Conservation (phyloP, 2,888 invertebrate genomes). For the Cheilosia urbana region DNA sequence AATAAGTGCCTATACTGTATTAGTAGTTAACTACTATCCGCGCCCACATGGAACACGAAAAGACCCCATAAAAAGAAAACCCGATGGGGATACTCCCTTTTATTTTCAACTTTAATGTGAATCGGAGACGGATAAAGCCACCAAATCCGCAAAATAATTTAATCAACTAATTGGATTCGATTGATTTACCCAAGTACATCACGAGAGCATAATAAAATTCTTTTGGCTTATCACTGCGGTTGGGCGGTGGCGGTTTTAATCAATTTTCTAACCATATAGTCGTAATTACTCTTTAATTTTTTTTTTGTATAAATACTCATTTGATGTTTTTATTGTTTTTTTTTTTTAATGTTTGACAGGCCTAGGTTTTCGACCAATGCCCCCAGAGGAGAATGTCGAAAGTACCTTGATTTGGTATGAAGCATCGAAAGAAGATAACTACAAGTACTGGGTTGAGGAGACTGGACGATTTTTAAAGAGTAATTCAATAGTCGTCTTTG, state of each 20-base stretch:
- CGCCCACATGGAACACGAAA: slow-evolving; percentile 38
- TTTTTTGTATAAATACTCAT: neutral
- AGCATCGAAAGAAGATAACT: slow-evolving; percentile 86
- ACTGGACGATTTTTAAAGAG: slow-evolving; percentile 91
- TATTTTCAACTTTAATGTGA: slow-evolving; percentile 41
- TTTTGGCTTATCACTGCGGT: neutral
- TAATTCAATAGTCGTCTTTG: slow-evolving; percentile 82
- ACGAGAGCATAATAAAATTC: slow-evolving; percentile 45
- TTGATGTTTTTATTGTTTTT: slow-evolving; percentile 41
- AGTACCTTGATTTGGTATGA: slow-evolving; percentile 98
- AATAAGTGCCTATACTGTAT: slow-evolving; percentile 6
- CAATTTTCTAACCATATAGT: slow-evolving; percentile 24
- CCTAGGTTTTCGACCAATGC: slow-evolving; percentile 98
- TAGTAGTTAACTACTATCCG: slow-evolving; percentile 29
- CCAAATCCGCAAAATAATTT: slow-evolving; percentile 73
- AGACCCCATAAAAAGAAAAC: slow-evolving; percentile 24
- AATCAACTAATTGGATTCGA: slow-evolving; percentile 80
- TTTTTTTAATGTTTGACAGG: slow-evolving; percentile 85
- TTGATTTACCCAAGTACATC: slow-evolving; percentile 58
- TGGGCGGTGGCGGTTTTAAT: slow-evolving; percentile 9
- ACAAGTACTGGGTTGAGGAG: slow-evolving; percentile 91
- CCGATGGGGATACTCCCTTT: slow-evolving; percentile 22
- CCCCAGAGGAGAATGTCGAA: slow-evolving; percentile 95
- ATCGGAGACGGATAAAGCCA: neutral
- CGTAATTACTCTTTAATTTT: slow-evolving; percentile 19